Base-by-base conservation (phyloP, 2,888 invertebrate genomes). In the Calameuta filiformis region DNA sequence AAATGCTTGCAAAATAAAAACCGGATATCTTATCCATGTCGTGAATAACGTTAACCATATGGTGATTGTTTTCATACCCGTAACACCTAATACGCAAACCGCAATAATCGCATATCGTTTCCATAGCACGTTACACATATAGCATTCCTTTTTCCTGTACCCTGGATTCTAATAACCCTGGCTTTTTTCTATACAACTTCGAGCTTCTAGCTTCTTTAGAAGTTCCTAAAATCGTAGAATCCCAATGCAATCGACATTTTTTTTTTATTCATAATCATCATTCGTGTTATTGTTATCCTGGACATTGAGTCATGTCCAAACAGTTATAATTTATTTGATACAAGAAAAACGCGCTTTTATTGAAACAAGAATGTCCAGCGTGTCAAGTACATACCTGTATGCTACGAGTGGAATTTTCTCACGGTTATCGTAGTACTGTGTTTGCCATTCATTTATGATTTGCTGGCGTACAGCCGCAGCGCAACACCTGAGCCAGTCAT, bases 401-500 rank as follows among this genome's bases (percentile, higher is more conserved):
- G 56, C 56, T 56, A 56, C 56, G 56, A 56, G 56, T 56, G 56
- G 56, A 56, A 56, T 56, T 56, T 56, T 56, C 56, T 23, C 23
- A 23, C 56, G 56, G 56, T 56, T 56, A 56, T 56, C 56, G 86
- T 83, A 85, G 88, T 89, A 87, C 87, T 84, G 88, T 88, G 87
- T 89, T 88, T 87, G 82, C 80, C 82, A 83, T 88, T 90, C 79
- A 89, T 87, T 88, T 90, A 90, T 90, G 79, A 90, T 90, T 91
- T 90, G 90, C 90, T 90, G 89, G 86, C 88, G 84, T 83, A 84
- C 87, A 91, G 91, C 85, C 91, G 91, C 83, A 87, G 88, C 81
- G 80, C 86, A 79, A 89, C 90, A 80, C 88, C 89, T 83, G 90
- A 90, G 81, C 87, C 87, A 56, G 71, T 30, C 31, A 71, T 71